Evolutionary conservation across 2,888 invertebrate species (phyloP).

Genomic region (Volucella zonaria): DNA sequence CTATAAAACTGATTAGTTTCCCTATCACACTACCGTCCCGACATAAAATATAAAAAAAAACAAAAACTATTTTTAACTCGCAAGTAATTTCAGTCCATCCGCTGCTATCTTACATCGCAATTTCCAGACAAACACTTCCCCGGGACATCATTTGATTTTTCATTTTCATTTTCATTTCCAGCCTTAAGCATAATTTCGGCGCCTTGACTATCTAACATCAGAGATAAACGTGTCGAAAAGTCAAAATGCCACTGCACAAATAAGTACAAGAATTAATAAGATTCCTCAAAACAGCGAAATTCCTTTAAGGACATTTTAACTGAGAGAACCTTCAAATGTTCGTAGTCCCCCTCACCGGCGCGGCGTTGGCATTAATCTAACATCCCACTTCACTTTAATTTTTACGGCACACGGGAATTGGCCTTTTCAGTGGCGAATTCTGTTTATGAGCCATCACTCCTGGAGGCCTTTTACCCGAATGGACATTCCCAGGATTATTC

Average conservation of each 20-base stretch:
- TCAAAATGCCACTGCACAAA: conserved; percentile 36
- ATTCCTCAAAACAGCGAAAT: conserved; percentile 27
- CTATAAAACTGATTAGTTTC: no score
- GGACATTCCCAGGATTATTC: conserved; percentile 47
- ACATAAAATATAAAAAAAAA: no score
- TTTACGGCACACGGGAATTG: conserved; percentile 52
- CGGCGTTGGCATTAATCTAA: conserved; percentile 12
- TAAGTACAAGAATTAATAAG: conserved; percentile 43
- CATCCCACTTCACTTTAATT: conserved; percentile 47
- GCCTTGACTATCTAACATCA: conserved; percentile 2
- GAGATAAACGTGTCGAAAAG: conserved; percentile 2
- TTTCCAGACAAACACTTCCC: no score
- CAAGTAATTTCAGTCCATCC: no score
- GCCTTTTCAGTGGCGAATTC: conserved; percentile 48
- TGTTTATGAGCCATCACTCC: conserved; percentile 50
- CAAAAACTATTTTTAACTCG: no score
- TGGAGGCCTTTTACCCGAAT: conserved; percentile 11
- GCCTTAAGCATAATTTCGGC: background rate
- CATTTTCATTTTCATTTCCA: background rate
- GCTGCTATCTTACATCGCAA: no score
- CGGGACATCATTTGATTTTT: background rate
- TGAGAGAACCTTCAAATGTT: conserved; percentile 34
- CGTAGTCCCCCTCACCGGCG: background rate
- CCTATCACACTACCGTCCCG: no score
- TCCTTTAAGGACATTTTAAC: conserved; percentile 48